Base-by-base conservation (phyloP, 2,113 vertebrate species). In the Lamprotornis superbus region DNA sequence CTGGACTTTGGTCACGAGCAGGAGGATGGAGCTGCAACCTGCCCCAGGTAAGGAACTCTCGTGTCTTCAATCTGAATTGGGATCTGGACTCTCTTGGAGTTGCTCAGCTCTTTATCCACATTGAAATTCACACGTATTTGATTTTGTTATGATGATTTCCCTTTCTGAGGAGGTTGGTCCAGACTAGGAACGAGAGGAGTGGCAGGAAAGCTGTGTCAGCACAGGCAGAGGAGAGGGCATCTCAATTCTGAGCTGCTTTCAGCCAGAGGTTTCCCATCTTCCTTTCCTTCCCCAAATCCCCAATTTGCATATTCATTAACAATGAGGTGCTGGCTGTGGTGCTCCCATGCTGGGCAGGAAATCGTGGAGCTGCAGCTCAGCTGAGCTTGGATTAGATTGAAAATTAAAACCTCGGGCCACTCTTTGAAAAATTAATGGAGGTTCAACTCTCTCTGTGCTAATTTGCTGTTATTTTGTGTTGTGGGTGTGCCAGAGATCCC, bases 361-460 rank as follows among this genome's bases (percentile, higher is more conserved):
- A 92, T 78, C 64, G 2, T 28, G 84, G 88, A 89, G 78, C 84
- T 89, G 80, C 69, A 49, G 30, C 37, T 87, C 90, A 49, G 65
- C 70, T 73, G 30, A 64, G 67, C 25, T 86, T 28, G 71, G 90
- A 74, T 86, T 67, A 88, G 84, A 63, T 80, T 91, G 87, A 6
- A 95, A 94, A 96, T 95, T 55, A 88, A 90, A 96, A 81, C 85
- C 75, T 88, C 10, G 5, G 82, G 85, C 93, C 78, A 75, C 64
- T 65, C 64, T 67, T 25, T 76, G 85, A 86, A 87, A 87, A 92
- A 80, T 47, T 84, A 23, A 37, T 7, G 30, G 53, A 81, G n/a
- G 47, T 75, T 83, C 60, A 46, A 7, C 31, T 42, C 46, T 74
- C 30, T 71, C 61, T 22, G 55, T 12, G 78, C 33, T 73, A 33